These are phyloP conservation scores for Choloepus didactylus DNA, from an alignment of 2,797 vertebrate species.

Conservation along the genomic window DNA sequence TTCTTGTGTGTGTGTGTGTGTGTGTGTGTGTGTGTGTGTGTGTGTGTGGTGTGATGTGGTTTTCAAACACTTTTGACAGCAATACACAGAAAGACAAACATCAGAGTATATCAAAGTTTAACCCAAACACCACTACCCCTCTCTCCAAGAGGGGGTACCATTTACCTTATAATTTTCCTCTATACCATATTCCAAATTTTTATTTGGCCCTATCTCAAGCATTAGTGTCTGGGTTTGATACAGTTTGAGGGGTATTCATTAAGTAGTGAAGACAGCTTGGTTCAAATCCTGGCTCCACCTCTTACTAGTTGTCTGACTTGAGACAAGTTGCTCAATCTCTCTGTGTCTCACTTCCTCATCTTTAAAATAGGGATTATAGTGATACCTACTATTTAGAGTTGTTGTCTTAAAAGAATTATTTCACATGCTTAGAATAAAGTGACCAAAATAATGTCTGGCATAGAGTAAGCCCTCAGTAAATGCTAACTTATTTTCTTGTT, in stretches of 20 bases:
- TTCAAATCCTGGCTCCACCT: too few species aligned
- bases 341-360: too few species aligned
- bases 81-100: background rate
- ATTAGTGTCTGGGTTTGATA: background rate
- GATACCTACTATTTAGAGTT: background rate
- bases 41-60: too few species aligned
- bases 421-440: background rate
- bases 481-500: too few species aligned
- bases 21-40: too few species aligned
- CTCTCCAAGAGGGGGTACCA: background rate
- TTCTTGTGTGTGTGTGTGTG: too few species aligned
- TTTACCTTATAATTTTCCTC: background rate
- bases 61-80: conserved; percentile 29
- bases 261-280: background rate
- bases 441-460: too few species aligned
- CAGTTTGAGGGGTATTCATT: background rate
- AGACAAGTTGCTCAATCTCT: too few species aligned
- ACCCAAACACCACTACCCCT: background rate
- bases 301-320: too few species aligned
- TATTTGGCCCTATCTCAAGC: background rate
- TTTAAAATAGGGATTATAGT: background rate
- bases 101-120: background rate
- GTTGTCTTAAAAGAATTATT: background rate
- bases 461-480: background rate
- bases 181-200: background rate